Conservation (phyloP, 2,113 vertebrate species). For the Lepus europaeus region DNA sequence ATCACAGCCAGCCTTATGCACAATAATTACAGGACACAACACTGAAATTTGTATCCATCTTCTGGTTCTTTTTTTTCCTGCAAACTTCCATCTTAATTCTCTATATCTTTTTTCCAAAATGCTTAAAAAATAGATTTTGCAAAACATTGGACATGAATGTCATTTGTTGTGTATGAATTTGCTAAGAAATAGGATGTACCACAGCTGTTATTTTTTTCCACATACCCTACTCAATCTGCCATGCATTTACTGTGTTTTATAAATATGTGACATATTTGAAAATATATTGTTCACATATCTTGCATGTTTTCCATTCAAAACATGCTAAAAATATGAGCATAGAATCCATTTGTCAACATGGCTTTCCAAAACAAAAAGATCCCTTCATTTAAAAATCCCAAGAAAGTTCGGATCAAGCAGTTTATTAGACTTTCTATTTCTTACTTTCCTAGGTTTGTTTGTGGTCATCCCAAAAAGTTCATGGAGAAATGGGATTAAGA, state of each 20-base stretch:
- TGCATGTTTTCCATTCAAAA: constrained; percentile 50
- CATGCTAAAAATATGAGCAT: constrained; percentile 25
- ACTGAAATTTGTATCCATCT: not conserved
- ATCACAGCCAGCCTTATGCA: not conserved
- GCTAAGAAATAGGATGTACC: constrained; percentile 78
- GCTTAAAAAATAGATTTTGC: constrained; percentile 77
- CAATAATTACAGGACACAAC: not conserved
- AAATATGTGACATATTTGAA: constrained; percentile 80
- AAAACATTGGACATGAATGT: constrained; percentile 82
- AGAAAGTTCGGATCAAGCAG: constrained; percentile 30
- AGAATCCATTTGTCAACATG: constrained; percentile 52
- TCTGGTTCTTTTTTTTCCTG: constrained; percentile 24
- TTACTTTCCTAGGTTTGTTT: not conserved
- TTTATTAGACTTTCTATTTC: constrained; percentile 1
- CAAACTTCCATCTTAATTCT: constrained; percentile 64
- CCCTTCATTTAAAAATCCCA: constrained; percentile 43
- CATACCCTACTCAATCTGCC: constrained; percentile 75
- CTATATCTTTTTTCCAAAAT: constrained; percentile 72
- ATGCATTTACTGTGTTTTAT: constrained; percentile 73
- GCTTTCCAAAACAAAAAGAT: constrained; percentile 17
- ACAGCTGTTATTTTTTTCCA: constrained; percentile 80
- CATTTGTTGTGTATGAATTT: constrained; percentile 78
- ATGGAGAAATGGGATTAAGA: no score
- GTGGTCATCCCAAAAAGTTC: not conserved
- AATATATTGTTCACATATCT: constrained; percentile 73